Evolutionary conservation across 2,888 invertebrate genomes (phyloP), one percentile per base, ranked within the genome.

Genomic region (Ceramica pisi): DNA sequence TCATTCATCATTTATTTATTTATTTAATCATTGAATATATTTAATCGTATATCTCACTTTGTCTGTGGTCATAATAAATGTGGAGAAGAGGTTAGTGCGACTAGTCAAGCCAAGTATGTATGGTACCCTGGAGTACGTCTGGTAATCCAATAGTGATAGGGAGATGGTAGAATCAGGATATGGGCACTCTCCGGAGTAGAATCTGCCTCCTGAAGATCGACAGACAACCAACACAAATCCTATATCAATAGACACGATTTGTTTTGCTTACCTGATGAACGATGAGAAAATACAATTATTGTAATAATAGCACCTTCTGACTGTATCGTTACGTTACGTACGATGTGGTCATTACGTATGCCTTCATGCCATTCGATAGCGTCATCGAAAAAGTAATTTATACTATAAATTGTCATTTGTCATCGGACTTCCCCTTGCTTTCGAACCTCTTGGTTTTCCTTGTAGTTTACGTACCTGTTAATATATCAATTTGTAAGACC

Each of bases 341-440:
- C 48, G 12, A 48, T 44, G 48, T 35, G 16, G 41, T 8, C 48
- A 44, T 78, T 82, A 69, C 78, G 63, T 78, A 68, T 72, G 35
- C 41, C 26, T 60, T 41, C 31, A 64, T 63, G 21, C 44, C 53
- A 35, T 26, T 55, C 44, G 41, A 48, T 68, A 67, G 19, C 57
- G 84, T 81, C 74, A 71, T 78, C 51, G 7, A 67, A 77, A 80
- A 68, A 62, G 66, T 67, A 62, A 76, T 83, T 65, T 66, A 72
- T 70, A 68, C 53, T 26, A 41, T 31, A 31, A 1, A 59, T 67
- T 63, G 48, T 46, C 50, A 67, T 68, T 72, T 62, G 75, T 82
- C 78, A 75, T 68, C 12, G 74, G 75, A 72, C 53, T 81, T 81
- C 70, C 75, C 78, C 69, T 68, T 59, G 57, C 71, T 84, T 81